Conservation (phyloP, 2,113 vertebrate species). For the Pionites leucogaster region DNA sequence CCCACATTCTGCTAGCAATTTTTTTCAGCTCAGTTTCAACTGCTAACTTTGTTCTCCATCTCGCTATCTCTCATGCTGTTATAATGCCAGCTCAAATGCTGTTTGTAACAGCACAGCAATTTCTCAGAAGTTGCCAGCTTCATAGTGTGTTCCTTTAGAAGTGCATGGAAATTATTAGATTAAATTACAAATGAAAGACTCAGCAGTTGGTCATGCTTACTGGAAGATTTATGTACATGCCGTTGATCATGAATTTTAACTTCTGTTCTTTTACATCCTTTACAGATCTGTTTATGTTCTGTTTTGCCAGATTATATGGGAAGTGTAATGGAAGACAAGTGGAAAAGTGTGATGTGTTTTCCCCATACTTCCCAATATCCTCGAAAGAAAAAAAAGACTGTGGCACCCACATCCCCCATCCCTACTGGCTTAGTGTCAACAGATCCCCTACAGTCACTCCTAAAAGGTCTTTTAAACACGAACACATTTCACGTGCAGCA, state of each 20-base stretch:
- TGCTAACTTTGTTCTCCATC: conserved; percentile 54
- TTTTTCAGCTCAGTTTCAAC: conserved; percentile 42
- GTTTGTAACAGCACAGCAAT: conserved; percentile 61
- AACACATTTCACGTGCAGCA: background rate
- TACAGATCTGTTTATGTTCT: background rate
- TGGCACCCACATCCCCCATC: background rate
- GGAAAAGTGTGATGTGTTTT: background rate
- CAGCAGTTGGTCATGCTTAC: conserved; percentile 58
- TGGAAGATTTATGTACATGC: conserved; percentile 19
- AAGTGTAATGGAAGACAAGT: background rate
- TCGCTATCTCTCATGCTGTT: conserved; percentile 54
- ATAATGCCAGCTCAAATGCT: conserved; percentile 70
- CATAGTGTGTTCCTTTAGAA: conserved; percentile 57
- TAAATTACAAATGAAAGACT: conserved; percentile 74
- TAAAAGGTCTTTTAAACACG: background rate
- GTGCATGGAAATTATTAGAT: conserved; percentile 76
- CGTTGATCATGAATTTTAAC: conserved; percentile 26
- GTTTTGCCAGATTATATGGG: background rate
- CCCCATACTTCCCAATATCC: background rate
- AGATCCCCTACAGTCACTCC: background rate
- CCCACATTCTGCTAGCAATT: conserved; percentile 28
- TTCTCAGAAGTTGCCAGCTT: conserved; percentile 63
- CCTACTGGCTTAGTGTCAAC: background rate
- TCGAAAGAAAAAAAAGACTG: background rate
- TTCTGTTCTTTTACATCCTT: background rate